phyloP scores from a whole-genome alignment of 2,888 invertebrate genomes.

The Erannis defoliaria region DNA sequence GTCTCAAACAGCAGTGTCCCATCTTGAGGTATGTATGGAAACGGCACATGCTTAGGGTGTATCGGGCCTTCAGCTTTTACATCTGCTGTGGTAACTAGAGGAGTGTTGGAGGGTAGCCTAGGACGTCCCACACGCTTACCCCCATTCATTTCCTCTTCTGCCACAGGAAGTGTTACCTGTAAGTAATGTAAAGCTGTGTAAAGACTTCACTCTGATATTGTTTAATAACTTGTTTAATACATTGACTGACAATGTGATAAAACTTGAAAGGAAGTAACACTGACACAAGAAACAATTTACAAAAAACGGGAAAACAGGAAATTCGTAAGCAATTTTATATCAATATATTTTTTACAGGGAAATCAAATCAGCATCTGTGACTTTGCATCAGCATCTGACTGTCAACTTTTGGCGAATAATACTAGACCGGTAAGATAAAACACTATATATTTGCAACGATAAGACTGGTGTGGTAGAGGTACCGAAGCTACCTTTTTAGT shows the following conservation, averaged over 20 bases:
- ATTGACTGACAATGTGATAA: too few relatives aligned
- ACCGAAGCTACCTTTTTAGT: constrained; percentile 68
- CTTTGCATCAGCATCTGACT: too few relatives aligned
- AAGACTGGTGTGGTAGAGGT: not conserved
- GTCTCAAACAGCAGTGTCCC: constrained; percentile 94
- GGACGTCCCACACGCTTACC: constrained; percentile 64
- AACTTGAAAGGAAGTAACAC: not conserved
- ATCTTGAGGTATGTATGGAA: constrained; percentile 92
- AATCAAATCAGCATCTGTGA: too few relatives aligned
- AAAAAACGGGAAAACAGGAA: not conserved
- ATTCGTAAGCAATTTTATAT: not conserved
- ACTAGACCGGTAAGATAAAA: not conserved
- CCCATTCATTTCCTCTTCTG: constrained; percentile 73
- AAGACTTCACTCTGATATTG: too few relatives aligned
- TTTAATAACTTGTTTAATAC: too few relatives aligned
- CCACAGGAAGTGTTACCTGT: constrained; percentile 58
- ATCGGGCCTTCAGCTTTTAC: constrained; percentile 75
- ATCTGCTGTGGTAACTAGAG: constrained; percentile 52
- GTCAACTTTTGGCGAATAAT: not conserved
- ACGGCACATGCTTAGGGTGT: constrained; percentile 93
- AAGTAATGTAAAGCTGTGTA: constrained; percentile 27
- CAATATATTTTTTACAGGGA: not conserved
- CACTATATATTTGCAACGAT: not conserved
- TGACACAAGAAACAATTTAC: not conserved
- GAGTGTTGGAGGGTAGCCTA: constrained; percentile 56